phyloP scores from a whole-genome alignment of 2,797 vertebrate genomes.

The Gymnoscopelus microlampas region DNA sequence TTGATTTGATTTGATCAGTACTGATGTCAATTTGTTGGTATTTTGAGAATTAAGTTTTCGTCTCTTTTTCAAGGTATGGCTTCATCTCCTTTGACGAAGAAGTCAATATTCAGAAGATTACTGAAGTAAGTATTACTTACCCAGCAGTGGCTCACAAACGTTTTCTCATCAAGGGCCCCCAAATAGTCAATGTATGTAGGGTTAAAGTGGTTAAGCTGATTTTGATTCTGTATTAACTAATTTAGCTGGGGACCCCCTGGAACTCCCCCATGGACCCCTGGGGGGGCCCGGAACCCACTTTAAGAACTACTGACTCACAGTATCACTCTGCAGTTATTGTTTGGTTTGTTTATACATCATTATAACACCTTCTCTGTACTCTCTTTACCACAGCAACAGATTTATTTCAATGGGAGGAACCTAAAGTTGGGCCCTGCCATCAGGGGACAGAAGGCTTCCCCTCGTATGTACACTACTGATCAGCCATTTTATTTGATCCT shows the following conservation, averaged over 20 bases:
- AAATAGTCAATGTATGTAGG: too few relatives aligned
- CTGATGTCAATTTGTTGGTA: too few relatives aligned
- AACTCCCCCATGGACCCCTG: too few relatives aligned
- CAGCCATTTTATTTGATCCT: background rate
- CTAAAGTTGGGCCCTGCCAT: constrained; percentile 83
- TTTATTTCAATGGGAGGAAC: constrained; percentile 89
- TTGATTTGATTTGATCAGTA: too few relatives aligned
- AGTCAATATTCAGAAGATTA: constrained; percentile 92
- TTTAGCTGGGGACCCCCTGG: too few relatives aligned
- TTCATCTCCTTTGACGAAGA: constrained; percentile 96
- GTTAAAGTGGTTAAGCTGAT: too few relatives aligned
- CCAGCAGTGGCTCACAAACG: too few relatives aligned
- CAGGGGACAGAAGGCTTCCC: constrained; percentile 88
- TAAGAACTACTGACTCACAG: too few relatives aligned
- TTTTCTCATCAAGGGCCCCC: too few relatives aligned
- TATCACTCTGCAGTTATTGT: background rate
- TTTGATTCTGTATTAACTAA: too few relatives aligned
- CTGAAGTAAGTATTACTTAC: constrained; percentile 86
- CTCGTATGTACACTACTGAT: constrained; percentile 79
- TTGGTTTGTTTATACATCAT: constrained; percentile 30
- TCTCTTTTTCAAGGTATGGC: constrained; percentile 84
- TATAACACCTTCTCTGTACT: background rate
- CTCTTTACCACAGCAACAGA: constrained; percentile 83
- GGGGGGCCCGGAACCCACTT: too few relatives aligned
- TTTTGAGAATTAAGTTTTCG: background rate